Evolutionary conservation across 1,140 invertebrate species (phyloP).

Genomic region (Geopemphigus sp.): DNA sequence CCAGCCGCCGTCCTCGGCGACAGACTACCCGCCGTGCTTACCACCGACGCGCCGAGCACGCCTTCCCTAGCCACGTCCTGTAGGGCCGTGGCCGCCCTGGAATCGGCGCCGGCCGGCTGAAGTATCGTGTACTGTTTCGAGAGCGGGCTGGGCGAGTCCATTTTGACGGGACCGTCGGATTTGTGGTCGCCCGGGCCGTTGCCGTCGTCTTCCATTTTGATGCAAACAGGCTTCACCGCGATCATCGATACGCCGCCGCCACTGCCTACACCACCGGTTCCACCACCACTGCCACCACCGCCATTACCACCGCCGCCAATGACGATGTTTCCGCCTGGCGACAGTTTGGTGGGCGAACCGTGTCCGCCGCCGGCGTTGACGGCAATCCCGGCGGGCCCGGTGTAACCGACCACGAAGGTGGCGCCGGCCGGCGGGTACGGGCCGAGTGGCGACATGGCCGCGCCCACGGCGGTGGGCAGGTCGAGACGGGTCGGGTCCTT

Average conservation of each 20-base stretch:
- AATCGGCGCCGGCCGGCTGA: constrained; percentile 73
- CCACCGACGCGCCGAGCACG: constrained; percentile 65
- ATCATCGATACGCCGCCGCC: neutral
- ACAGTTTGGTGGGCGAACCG: constrained; percentile 53
- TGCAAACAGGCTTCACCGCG: constrained; percentile 17
- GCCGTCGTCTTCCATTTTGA: constrained; percentile 46
- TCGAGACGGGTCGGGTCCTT: constrained; percentile 48
- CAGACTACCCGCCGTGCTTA: constrained; percentile 55
- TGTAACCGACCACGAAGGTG: constrained; percentile 65
- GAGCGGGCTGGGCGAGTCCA: constrained; percentile 60
- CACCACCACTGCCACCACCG: too few species aligned
- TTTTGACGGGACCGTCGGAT: constrained; percentile 8
- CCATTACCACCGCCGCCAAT: neutral
- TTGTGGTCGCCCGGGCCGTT: constrained; percentile 28
- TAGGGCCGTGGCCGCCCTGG: constrained; percentile 72
- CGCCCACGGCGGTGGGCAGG: constrained; percentile 55
- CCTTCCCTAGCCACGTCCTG: constrained; percentile 71
- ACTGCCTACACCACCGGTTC: too few species aligned
- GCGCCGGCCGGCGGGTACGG: constrained; percentile 63
- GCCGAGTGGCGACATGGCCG: constrained; percentile 59
- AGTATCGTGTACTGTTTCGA: constrained; percentile 77
- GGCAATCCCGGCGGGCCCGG: constrained; percentile 56
- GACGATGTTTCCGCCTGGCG: constrained; percentile 51
- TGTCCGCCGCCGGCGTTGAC: constrained; percentile 56
- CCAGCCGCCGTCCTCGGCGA: constrained; percentile 21